A percentile compares a stretch with the other conserved stretches of the same genome.
These are phyloP conservation scores for Nomada ruficornis DNA, from an alignment of 2,888 invertebrate species.

Conservation along the genomic window DNA sequence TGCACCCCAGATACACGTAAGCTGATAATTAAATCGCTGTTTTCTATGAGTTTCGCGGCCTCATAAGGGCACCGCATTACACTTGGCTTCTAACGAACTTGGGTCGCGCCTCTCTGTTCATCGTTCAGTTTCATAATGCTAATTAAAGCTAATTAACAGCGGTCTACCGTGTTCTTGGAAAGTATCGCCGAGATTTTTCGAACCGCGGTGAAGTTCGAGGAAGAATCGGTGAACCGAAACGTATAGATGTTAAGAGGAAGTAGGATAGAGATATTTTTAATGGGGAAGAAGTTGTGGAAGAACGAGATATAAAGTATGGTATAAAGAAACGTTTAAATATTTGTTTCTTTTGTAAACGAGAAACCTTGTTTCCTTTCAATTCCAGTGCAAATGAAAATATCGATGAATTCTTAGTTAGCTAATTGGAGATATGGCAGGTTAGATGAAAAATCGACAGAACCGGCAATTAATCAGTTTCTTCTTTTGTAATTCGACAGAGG, in stretches of 20 bases:
- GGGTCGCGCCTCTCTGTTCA: conserved; percentile 11
- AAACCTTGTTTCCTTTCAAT: too few relatives aligned
- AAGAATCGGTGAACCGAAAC: background rate
- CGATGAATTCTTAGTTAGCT: too few relatives aligned
- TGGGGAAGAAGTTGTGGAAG: background rate
- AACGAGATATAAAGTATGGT: background rate
- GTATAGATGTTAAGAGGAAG: background rate
- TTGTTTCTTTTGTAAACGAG: too few relatives aligned
- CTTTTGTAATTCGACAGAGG: too few relatives aligned
- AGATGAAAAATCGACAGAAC: too few relatives aligned
- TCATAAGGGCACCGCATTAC: background rate
- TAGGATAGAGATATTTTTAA: background rate
- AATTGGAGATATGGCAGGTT: too few relatives aligned
- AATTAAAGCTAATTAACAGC: conserved; percentile 61
- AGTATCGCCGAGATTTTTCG: background rate
- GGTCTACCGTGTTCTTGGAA: background rate
- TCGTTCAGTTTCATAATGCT: conserved; percentile 33
- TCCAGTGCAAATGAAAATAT: too few relatives aligned
- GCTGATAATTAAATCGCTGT: conserved; percentile 45
- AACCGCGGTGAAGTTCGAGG: background rate
- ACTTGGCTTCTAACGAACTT: conserved; percentile 2
- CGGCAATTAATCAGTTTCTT: too few relatives aligned
- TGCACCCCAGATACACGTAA: too few relatives aligned
- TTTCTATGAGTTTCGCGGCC: conserved; percentile 12
- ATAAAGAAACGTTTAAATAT: too few relatives aligned